Percentiles rank a stretch among this genome's conserved stretches.
These are phyloP conservation scores for Drosophila sp. DNA, from an alignment of 1,140 invertebrate genomes.

Conservation along the genomic window DNA sequence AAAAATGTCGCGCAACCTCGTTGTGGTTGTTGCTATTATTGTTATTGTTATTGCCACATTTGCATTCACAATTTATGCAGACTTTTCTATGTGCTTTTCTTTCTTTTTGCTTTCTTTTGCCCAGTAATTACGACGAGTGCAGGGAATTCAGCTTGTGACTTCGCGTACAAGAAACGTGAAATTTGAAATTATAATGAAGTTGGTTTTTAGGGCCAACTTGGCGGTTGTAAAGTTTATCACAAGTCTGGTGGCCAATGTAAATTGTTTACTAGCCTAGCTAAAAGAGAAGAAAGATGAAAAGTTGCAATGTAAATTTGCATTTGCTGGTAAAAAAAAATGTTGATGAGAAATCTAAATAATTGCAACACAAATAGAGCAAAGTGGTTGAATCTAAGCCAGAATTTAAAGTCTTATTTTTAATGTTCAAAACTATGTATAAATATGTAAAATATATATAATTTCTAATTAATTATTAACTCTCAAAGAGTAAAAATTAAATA, in stretches of 20 bases:
- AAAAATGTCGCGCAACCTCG: conserved; percentile 2
- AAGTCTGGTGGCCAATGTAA: conserved; percentile 43
- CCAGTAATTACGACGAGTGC: conserved; percentile 58
- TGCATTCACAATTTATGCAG: conserved; percentile 67
- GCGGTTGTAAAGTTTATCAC: conserved; percentile 49
- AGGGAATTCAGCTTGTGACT: conserved; percentile 50
- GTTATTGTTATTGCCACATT: conserved; percentile 38
- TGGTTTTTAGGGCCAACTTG: conserved; percentile 35
- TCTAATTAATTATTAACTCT: no score
- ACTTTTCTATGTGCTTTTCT: conserved; percentile 30
- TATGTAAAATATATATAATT: background rate
- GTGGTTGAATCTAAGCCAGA: background rate
- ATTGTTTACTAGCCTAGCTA: conserved; percentile 60
- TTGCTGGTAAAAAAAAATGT: conserved; percentile 7
- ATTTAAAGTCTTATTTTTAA: background rate
- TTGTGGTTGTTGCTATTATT: conserved; percentile 3
- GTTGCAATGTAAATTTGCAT: conserved; percentile 5
- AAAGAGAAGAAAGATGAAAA: conserved; percentile 3
- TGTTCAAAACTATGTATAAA: background rate
- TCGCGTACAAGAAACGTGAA: conserved; percentile 53
- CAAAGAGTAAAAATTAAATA: no score
- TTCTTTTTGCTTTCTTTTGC: conserved; percentile 18
- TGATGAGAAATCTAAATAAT: conserved; percentile 16
- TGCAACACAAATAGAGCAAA: background rate
- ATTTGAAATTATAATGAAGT: conserved; percentile 73